Evolutionary conservation across 2,797 vertebrate genomes (phyloP).

Genomic region (Leptatherina wallacei): DNA sequence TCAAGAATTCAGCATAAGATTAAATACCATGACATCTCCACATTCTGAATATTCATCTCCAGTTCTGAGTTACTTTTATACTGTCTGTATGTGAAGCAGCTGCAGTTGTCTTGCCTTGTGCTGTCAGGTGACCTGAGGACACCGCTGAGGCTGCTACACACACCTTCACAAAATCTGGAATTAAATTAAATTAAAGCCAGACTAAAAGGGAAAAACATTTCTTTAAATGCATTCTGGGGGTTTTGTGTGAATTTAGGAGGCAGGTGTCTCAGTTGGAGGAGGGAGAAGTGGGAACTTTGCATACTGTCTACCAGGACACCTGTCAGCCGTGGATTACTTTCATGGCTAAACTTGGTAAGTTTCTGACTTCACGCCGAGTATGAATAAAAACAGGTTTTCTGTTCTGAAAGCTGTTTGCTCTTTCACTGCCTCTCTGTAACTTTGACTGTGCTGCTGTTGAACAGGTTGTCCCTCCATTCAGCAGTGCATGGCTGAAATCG

Average conservation of each 20-base stretch:
- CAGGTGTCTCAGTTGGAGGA: slow-evolving; percentile 90
- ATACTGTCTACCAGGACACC: slow-evolving; percentile 86
- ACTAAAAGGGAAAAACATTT: neutral
- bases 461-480: slow-evolving; percentile 91
- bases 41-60: too few relatives aligned
- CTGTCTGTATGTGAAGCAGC: too few relatives aligned
- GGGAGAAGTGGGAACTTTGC: slow-evolving; percentile 89
- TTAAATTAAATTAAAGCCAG: neutral
- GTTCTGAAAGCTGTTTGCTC: neutral
- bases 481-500: slow-evolving; percentile 88
- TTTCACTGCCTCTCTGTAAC: slow-evolving; percentile 1
- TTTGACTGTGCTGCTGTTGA: slow-evolving; percentile 1
- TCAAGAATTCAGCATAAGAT: too few relatives aligned
- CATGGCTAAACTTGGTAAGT: slow-evolving; percentile 90
- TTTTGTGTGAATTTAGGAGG: slow-evolving; percentile 79
- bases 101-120: too few relatives aligned
- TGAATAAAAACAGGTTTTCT: neutral
- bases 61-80: too few relatives aligned
- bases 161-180: neutral
- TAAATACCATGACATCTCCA: too few relatives aligned
- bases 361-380: neutral
- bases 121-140: too few relatives aligned
- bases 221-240: slow-evolving; percentile 14
- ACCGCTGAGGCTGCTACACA: too few relatives aligned
- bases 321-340: slow-evolving; percentile 91